A percentile compares a stretch with the other conserved stretches of the same genome.
Conservation (phyloP, 2,113 vertebrate species). For the Mobula hypostoma region DNA sequence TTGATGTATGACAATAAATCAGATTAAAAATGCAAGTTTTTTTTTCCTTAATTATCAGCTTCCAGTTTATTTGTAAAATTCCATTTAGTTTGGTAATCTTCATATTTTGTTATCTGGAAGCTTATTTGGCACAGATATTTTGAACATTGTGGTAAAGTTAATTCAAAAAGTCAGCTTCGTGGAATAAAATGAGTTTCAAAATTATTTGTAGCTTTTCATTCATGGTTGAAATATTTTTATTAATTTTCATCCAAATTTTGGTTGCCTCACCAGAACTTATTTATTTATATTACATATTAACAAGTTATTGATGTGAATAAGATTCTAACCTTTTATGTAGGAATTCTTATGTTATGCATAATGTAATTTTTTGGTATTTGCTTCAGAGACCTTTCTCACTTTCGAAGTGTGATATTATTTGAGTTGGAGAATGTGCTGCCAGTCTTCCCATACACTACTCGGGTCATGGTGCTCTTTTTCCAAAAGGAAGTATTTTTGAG, state of each 20-base stretch:
- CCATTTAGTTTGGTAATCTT: background rate
- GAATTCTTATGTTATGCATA: background rate
- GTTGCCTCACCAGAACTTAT: background rate
- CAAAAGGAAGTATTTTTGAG: background rate
- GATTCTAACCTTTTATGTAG: background rate
- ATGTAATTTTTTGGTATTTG: background rate
- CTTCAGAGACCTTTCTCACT: no score
- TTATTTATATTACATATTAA: background rate
- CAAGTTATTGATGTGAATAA: background rate
- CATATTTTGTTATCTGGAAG: background rate
- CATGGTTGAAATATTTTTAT: background rate
- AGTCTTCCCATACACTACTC: background rate
- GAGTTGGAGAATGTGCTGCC: background rate
- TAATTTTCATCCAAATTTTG: background rate
- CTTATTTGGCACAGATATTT: background rate
- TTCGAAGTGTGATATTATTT: background rate
- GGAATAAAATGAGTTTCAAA: background rate
- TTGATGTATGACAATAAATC: slow-evolving; percentile 27
- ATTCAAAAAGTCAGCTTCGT: background rate
- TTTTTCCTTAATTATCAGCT: background rate
- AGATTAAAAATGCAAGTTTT: background rate
- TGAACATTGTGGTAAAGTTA: background rate
- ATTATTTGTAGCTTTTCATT: background rate
- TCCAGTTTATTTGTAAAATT: background rate
- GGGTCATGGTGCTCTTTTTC: background rate